Evolutionary conservation across 2,888 invertebrate species (phyloP), one percentile per base, ranked within the genome.

Genomic region (Lasioglossum marginatum): DNA sequence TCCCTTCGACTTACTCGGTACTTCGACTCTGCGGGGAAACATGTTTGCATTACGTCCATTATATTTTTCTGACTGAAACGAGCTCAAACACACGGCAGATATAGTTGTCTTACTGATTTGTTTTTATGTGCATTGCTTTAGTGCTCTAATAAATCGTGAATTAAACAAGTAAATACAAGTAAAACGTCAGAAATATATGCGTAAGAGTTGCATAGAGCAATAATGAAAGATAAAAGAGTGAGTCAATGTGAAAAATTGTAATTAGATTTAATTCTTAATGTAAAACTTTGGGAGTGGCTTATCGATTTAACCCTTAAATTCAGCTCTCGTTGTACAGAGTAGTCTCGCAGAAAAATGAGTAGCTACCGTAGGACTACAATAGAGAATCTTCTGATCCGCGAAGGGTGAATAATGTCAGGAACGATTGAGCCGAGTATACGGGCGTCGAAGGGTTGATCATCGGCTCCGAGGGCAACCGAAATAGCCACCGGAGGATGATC

Each of bases 401-500:
- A 52, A 52, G 52, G 52, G 52, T 52, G 52, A 52, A 37, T 68
- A 23, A 34, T 34, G 23, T 68, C 37, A 10, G 68, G 8, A 68
- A 19, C 68, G 68, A 63, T 63, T 31, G 14, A 63, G 31, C 31
- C 27, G 63, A 16, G 63, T 52, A 60, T 14, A 5, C 63, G 27
- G 16, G 31, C 63, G 63, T 63, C 31, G 27, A 63, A 63, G 63
- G 63, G 63, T 63, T 31, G 63, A 63, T 63, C n/a, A n/a, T 52
- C 52, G 52, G 52, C 52, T 52, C 52, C 23, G 52, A 52, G n/a
- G 52, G 63, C 31, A 63, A 63, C 63, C 63, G 63, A 63, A 63
- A 63, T 63, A 63, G 63, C 63, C 63, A 63, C 31, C 63, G 63
- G 27, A 63, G 63, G 63, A 63, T 31, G 63, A 63, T n/a, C 63